Evolutionary conservation across 2,888 invertebrate genomes (phyloP), one percentile per base, ranked within the genome.

Genomic region (Caenorhabditis wallacei): DNA sequence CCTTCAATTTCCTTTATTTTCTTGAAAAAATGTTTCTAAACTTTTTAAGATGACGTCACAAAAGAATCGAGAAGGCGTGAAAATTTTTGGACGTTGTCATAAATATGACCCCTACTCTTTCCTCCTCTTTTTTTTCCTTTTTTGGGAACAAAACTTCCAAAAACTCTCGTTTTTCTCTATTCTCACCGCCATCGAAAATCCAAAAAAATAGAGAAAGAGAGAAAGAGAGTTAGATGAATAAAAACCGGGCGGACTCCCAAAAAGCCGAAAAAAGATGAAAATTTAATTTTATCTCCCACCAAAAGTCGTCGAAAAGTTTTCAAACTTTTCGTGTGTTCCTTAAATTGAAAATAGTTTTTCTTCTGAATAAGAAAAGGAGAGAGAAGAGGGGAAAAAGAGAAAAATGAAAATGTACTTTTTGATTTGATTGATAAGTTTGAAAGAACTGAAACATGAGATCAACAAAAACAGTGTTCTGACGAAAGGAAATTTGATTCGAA

Each of bases 121-220:
- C n/a, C n/a, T n/a, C n/a, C n/a, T n/a, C n/a, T n/a, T n/a, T n/a
- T n/a, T n/a, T n/a, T 66, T 59, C 74, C 46, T 66, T 56, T 72
- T 72, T 63, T 40, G 61, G 54, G 75, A 75, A 75, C 75, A 75
- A 66, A 75, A 75, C 64, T 66, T 66, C 66, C 66, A 66, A 64
- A 66, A 72, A 51, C 37, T 59, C 46, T 59, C 24, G 57, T 53
- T 24, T 35, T 22, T 51, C 35, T 43, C 40, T 59, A n/a, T 18
- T 24, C 24, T 61, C 56, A 16, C 43, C 35, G 48, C 57, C 48
- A 68, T 30, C 56, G 48, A 66, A 56, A 66, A 53, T 48, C 66
- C 43, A n/a, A n/a, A n/a, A n/a, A n/a, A n/a, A n/a, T n/a, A n/a
- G n/a, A n/a, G n/a, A n/a, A n/a, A n/a, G n/a, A n/a, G n/a, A n/a